Percentiles rank a stretch among this genome's conserved stretches.
These are phyloP conservation scores for Pseudocheirus occidentalis DNA, from an alignment of 2,797 vertebrate species.

Conservation along the genomic window DNA sequence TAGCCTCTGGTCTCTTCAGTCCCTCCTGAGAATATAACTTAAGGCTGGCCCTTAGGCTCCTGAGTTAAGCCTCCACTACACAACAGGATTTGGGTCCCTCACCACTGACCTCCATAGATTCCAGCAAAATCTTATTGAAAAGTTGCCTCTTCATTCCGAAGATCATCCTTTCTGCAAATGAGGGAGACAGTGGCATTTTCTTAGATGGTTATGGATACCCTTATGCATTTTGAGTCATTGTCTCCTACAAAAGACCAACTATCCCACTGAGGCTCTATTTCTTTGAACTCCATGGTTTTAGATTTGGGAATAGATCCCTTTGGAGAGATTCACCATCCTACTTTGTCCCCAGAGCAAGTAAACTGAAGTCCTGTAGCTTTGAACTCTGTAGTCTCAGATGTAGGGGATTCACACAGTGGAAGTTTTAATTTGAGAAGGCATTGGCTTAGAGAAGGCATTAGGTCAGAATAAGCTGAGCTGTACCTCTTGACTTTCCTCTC, in stretches of 20 bases:
- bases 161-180: background rate
- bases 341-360: accelerated
- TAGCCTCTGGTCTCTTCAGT: too few species aligned
- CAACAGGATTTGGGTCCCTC: background rate
- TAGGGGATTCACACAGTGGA: background rate
- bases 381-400: background rate
- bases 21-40: too few species aligned
- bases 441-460: background rate
- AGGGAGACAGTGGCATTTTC: background rate
- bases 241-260: background rate
- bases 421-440: background rate
- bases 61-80: too few species aligned
- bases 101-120: background rate
- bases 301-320: background rate
- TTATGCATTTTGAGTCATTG: background rate
- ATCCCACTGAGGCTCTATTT: background rate
- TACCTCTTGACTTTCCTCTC: background rate
- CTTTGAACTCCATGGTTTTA: background rate
- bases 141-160: background rate
- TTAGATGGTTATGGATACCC: background rate
- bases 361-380: background rate
- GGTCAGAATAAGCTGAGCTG: background rate
- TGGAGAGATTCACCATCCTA: background rate
- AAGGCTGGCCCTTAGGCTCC: too few species aligned
- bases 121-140: background rate